A percentile compares a stretch with the other conserved stretches of the same genome.
Conservation (phyloP, 2,888 invertebrate species). For the Drosophila sordidula region DNA sequence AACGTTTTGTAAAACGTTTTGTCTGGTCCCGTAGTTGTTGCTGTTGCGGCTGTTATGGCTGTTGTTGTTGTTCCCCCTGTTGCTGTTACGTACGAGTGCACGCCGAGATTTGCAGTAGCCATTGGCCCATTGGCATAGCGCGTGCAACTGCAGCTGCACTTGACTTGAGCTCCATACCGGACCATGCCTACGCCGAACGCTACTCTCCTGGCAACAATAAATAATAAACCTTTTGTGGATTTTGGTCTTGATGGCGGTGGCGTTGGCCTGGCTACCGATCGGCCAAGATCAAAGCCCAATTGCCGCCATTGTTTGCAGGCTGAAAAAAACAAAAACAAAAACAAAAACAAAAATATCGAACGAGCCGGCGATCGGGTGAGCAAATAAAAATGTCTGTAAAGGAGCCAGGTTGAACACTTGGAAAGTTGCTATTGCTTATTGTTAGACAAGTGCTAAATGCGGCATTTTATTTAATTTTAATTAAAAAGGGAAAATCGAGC, state of each 20-base stretch:
- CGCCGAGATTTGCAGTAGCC: conserved; percentile 73
- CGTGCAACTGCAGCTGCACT: conserved; percentile 71
- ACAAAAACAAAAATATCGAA: conserved; percentile 6
- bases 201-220: conserved; percentile 74
- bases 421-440: conserved; percentile 59
- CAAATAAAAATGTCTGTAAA: conserved; percentile 56
- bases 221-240: conserved; percentile 81
- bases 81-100: conserved; percentile 69
- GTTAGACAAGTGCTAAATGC: conserved; percentile 77
- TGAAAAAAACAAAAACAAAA: conserved; percentile 2
- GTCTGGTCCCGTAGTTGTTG: conserved; percentile 46
- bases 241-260: conserved; percentile 72
- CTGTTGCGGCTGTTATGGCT: conserved; percentile 10
- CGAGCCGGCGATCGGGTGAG: conserved; percentile 19
- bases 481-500: conserved; percentile 75
- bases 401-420: conserved; percentile 49
- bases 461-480: conserved; percentile 67
- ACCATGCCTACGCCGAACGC: conserved; percentile 15
- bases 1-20: conserved; percentile 78
- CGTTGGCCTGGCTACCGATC: conserved; percentile 75
- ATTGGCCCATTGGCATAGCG: conserved; percentile 55
- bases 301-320: conserved; percentile 72
- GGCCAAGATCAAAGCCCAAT: conserved; percentile 67
- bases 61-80: conserved; percentile 28
- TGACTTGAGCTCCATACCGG: conserved; percentile 29